Percentiles rank a stretch among this genome's conserved stretches.
phyloP scores from a whole-genome alignment of 2,888 invertebrate species.

The Leptarthrus brevirostris region DNA sequence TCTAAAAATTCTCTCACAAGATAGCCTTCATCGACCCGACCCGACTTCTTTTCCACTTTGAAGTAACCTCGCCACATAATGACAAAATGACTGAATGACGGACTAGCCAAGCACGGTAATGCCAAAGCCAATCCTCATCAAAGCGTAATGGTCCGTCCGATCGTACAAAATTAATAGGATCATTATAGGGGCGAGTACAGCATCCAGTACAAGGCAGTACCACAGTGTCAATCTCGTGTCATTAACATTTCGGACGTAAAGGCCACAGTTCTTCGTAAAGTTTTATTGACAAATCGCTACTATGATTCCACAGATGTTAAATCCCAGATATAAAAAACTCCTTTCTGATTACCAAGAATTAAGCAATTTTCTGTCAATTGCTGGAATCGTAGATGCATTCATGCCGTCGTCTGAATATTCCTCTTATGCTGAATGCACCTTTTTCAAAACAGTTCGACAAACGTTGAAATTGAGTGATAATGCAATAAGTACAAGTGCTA shows the following conservation, averaged over 20 bases:
- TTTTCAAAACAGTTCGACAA: background rate
- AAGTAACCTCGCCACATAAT: constrained; percentile 3
- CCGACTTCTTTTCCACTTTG: constrained; percentile 1
- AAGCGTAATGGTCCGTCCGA: constrained; percentile 5
- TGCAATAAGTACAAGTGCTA: too few relatives aligned
- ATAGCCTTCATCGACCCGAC: background rate
- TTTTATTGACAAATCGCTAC: background rate
- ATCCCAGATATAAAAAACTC: too few relatives aligned
- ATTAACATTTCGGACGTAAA: constrained; percentile 12
- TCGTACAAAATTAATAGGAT: background rate
- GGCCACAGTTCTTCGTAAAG: background rate
- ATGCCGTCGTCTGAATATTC: too few relatives aligned
- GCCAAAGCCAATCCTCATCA: constrained; percentile 23
- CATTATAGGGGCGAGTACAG: too few relatives aligned
- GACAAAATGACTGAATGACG: background rate
- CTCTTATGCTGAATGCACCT: background rate
- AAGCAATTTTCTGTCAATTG: too few relatives aligned
- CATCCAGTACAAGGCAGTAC: background rate
- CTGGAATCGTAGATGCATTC: too few relatives aligned
- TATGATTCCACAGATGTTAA: background rate
- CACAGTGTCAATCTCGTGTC: constrained; percentile 30
- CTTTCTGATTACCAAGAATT: background rate
- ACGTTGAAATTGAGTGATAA: too few relatives aligned
- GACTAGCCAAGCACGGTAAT: constrained; percentile 9
- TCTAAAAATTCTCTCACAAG: background rate